Evolutionary conservation across 2,888 invertebrate species (phyloP), one percentile per base, ranked within the genome.

Genomic region (Platerodrilus igneus): DNA sequence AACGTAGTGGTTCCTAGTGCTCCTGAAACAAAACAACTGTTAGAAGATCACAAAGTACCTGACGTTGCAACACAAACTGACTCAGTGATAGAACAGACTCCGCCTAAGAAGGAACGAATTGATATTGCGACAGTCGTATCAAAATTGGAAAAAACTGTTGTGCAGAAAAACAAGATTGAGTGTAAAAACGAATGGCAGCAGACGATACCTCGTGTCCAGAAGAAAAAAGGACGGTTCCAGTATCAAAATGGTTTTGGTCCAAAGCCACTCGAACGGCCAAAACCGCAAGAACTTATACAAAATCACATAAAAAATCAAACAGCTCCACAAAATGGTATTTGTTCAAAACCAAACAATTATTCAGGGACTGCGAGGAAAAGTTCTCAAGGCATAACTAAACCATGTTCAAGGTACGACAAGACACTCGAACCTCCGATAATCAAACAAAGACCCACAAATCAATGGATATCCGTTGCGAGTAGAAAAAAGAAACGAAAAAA

Each of bases 391-490:
- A 7, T 16, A 34, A 18, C 16, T 13, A 26, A 21, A 23, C 7
- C 17, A 7, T 7, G n/a, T 20, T 27, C 14, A 25, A 18, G 9
- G 8, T 18, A 4, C 11, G 3, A 18, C n/a, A n/a, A n/a, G n/a
- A n/a, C 35, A 11, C 37, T 36, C 50, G 42, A 49, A 46, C 31
- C 39, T 16, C 41, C 37, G n/a, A n/a, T n/a, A n/a, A n/a, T n/a
- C n/a, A n/a, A n/a, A n/a, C n/a, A 11, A 41, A 37, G 22, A 17
- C 39, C 23, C 43, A 53, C n/a, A 13, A 57, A 56, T 37, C 60
- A 64, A 48, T 69, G 69, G 69, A 67, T 68, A 21, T 57, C 67
- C 0, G 69, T 69, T 3, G 63, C 64, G 3, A 66, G 48, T 39
- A 55, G 62, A 20, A 68, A 69, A 48, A 67, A 67, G 40, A 67